These are phyloP conservation scores for Copidosoma aretas DNA, from an alignment of 2,888 invertebrate genomes.

Conservation along the genomic window DNA sequence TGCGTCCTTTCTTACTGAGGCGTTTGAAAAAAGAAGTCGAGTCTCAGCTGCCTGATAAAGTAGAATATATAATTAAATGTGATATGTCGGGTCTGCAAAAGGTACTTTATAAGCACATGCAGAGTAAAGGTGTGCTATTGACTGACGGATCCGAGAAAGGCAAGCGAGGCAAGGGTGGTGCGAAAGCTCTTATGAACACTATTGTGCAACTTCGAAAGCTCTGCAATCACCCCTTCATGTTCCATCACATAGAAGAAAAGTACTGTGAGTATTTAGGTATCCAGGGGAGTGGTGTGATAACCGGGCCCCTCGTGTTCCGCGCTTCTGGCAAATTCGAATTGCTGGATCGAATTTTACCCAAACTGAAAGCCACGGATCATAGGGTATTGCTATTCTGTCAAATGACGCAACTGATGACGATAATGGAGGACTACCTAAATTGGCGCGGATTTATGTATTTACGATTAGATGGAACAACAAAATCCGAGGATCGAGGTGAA, in stretches of 20 bases:
- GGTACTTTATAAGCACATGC: constrained; percentile 96
- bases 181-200: constrained; percentile 98
- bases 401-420: constrained; percentile 99
- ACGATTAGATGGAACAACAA: constrained; percentile 96
- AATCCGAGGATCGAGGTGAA: constrained; percentile 97
- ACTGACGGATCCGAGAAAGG: constrained; percentile 97
- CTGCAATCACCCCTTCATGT: constrained; percentile 99
- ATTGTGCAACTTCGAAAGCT: constrained; percentile 98
- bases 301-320: constrained; percentile 89
- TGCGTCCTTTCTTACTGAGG: constrained; percentile 95
- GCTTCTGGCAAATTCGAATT: constrained; percentile 98
- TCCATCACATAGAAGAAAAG: constrained; percentile 97
- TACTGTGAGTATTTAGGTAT: constrained; percentile 90
- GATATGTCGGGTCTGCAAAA: constrained; percentile 98
- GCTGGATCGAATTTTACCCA: constrained; percentile 95
- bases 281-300: constrained; percentile 75
- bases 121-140: constrained; percentile 91
- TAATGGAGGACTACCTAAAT: constrained; percentile 96
- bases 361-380: constrained; percentile 90
- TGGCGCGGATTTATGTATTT: constrained; percentile 91
- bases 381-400: constrained; percentile 98
- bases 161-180: constrained; percentile 91
- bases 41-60: constrained; percentile 97
- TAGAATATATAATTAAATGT: constrained; percentile 98
- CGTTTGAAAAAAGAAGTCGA: constrained; percentile 99